Evolutionary conservation across 2,113 vertebrate genomes (phyloP), one percentile per base, ranked within the genome.

Genomic region (Polypterus bichir): DNA sequence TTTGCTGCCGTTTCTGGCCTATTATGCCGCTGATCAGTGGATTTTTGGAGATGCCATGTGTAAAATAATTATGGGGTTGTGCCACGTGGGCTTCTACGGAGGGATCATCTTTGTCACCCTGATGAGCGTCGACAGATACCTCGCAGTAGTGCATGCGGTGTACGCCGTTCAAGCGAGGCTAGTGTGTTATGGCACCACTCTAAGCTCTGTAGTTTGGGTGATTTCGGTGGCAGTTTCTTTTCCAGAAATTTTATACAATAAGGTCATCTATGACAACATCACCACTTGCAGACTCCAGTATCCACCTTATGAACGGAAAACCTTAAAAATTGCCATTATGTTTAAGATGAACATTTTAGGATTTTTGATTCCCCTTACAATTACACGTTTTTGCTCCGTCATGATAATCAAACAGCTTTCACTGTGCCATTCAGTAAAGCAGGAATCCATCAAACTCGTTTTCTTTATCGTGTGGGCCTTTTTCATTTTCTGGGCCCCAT

Each of bases 71-170:
- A 83, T 87, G 0, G 79, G 83, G 2, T 3, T 79, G 46, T 93
- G 93, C 62, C 46, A 83, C 1, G 59, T 89, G 0, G 88, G 88
- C 45, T 92, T 90, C 63, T 96, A 91, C 66, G 76, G 85, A 0
- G 89, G 89, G 1, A 87, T 89, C 65, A 91, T 94, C 6, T 96
- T 97, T 68, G 84, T 93, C 48, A 81, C 84, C 66, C 77, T 96
- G n/a, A 73, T 97, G 85, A 93, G 92, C 10, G 59, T 96, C 0
- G 92, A 97, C 62, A 77, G 90, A 6, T 97, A 96, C 65, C 71
- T 94, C 77, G 92, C 92, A 3, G 88, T 97, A 3, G 92, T 97
- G 7, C 90, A 93, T 0, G 88, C 90, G 0, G 77, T 94, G 68
- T 88, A 88, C 58, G 85, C 89, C 0, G 46, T 91, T 46, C 91